These are phyloP conservation scores for Drosophila ercepeae DNA, from an alignment of 1,140 invertebrate species.

Conservation along the genomic window DNA sequence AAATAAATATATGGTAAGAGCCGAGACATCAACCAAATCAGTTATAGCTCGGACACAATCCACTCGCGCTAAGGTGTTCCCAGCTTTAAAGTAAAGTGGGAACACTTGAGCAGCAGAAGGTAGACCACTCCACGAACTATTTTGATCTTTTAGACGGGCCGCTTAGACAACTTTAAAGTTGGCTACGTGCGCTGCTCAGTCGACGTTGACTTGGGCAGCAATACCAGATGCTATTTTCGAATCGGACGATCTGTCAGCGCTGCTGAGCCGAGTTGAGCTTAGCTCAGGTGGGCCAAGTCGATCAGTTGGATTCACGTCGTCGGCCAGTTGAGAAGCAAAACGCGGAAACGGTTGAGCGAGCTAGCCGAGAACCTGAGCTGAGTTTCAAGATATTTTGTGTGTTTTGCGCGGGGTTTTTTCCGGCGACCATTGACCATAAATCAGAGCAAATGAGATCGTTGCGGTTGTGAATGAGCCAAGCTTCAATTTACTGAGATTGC, in stretches of 20 bases:
- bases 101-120: constrained; percentile 26
- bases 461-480: constrained; percentile 34
- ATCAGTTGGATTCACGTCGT: constrained; percentile 63
- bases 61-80: constrained; percentile 9
- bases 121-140: constrained; percentile 47
- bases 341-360: constrained; percentile 50
- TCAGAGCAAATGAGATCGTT: constrained; percentile 37
- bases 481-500: constrained; percentile 28
- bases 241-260: constrained; percentile 65
- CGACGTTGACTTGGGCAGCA: background rate
- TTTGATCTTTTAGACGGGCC: constrained; percentile 56
- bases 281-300: constrained; percentile 16
- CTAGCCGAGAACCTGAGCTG: constrained; percentile 31
- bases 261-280: constrained; percentile 14
- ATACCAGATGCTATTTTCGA: constrained; percentile 37
- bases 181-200: background rate
- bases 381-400: constrained; percentile 21
- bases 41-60: constrained; percentile 22
- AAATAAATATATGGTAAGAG: background rate
- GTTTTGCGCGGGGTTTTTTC: constrained; percentile 16
- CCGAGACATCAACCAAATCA: background rate
- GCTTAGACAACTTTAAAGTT: constrained; percentile 68
- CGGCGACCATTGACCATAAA: constrained; percentile 16
- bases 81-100: background rate
- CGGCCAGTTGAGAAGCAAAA: constrained; percentile 61